Base-by-base conservation (phyloP, 2,113 vertebrate genomes). In the Onychorhynchus coronatus region DNA sequence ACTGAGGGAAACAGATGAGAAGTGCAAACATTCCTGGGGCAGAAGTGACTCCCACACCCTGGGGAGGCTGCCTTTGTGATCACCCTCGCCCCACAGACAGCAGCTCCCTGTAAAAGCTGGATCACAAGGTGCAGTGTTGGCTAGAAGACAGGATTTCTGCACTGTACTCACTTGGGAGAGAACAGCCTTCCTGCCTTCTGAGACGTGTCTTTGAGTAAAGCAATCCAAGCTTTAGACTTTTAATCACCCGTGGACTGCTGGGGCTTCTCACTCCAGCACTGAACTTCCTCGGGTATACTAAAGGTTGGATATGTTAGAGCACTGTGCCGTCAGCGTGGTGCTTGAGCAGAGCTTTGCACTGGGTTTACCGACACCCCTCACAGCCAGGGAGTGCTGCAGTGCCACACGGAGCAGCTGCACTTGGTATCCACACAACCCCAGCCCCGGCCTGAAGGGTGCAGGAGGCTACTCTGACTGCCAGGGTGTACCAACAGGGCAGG, bases 331-430 rank as follows among this genome's bases (percentile, higher is more conserved):
- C 58, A 25, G 10, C 12, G 63, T 1, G 24, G 1, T 11, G 28
- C 41, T 37, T 63, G 68, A 67, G 39, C 53, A 68, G 22, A 42
- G 46, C 52, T 72, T 63, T 65, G 47, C 37, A 41, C 8, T 55
- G 85, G 46, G 22, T 49, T 58, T 33, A 61, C 33, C 35, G 35
- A 66, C 15, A 33, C 25, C 74, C 78, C 25, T 49, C 41, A 37
- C 1, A 55, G 20, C 17, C 42, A 66, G 39, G 7, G 31, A 85
- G 47, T 15, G 66, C 55, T 1, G 0, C 17, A 22, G 4, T 6
- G 28, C 39, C 56, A 75, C 47, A 59, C 52, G 83, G 65, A 47
- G 7, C 58, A 91, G 66, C 88, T 93, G 90, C 81, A 59, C 22
- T 50, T 5, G 11, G 11, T 5, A 55, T 17, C 71, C 71, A n/a